Evolutionary conservation across 2,113 vertebrate species (phyloP).

Genomic region (Lethenteron camtschaticum): DNA sequence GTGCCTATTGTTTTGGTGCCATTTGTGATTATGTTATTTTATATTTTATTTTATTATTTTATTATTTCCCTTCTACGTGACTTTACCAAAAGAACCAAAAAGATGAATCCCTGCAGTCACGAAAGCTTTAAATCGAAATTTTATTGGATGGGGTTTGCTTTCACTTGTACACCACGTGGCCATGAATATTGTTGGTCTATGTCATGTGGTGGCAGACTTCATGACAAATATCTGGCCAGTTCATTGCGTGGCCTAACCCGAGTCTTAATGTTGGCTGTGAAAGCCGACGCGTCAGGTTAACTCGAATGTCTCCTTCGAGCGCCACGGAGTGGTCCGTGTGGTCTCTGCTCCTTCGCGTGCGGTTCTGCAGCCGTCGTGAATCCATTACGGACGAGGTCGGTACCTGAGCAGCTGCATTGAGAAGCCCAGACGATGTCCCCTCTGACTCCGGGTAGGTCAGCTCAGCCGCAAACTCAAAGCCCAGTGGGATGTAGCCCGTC

Average conservation of each 20-base stretch:
- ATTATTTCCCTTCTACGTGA: not conserved
- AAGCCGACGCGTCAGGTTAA: not conserved
- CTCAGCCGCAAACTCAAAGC: slow-evolving; percentile 83
- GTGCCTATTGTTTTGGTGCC: not conserved
- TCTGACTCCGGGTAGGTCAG: slow-evolving; percentile 81
- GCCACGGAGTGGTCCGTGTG: not conserved
- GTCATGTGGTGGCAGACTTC: too few relatives aligned
- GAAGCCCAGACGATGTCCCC: slow-evolving; percentile 73
- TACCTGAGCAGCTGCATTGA: slow-evolving; percentile 84
- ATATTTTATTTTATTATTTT: not conserved
- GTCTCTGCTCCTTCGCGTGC: not conserved
- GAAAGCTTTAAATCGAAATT: too few relatives aligned
- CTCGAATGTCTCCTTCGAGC: not conserved
- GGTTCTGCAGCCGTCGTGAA: not conserved
- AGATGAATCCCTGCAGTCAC: too few relatives aligned
- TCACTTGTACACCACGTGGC: too few relatives aligned
- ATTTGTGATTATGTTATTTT: not conserved
- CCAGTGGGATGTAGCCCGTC: slow-evolving; percentile 76
- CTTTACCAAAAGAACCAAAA: too few relatives aligned
- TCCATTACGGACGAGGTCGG: not conserved
- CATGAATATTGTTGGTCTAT: too few relatives aligned
- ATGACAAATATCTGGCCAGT: not conserved
- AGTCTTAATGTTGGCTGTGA: not conserved
- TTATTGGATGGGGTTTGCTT: too few relatives aligned
- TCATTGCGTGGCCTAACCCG: not conserved